Conservation (phyloP, 2,797 vertebrate genomes). For the Telmatherina bonti region DNA sequence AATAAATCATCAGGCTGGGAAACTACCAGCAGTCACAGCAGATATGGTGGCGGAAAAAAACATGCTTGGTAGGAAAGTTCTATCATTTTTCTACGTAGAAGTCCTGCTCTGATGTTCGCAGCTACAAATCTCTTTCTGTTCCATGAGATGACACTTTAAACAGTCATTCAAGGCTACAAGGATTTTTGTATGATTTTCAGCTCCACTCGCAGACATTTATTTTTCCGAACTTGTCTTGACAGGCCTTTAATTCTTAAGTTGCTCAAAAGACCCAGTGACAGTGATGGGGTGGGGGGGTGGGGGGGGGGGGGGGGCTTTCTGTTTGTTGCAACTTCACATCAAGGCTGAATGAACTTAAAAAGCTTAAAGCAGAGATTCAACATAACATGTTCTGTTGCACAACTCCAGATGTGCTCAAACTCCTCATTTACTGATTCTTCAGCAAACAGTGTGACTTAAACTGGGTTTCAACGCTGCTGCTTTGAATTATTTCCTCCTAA, state of each 20-base stretch:
- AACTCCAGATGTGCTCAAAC: constrained; percentile 64
- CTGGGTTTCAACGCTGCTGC: constrained; percentile 11
- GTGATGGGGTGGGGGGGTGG: constrained; percentile 6
- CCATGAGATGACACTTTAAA: constrained; percentile 21
- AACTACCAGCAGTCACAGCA: constrained; percentile 48
- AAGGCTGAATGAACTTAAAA: constrained; percentile 39
- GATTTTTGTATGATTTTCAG: constrained; percentile 19
- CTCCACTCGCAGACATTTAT: constrained; percentile 9
- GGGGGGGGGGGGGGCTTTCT: constrained; percentile 29
- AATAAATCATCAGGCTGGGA: constrained; percentile 55
- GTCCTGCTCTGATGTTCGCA: constrained; percentile 25
- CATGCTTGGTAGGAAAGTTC: constrained; percentile 37
- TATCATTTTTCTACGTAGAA: constrained; percentile 11
- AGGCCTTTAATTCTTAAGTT: constrained; percentile 22
- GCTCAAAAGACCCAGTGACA: constrained; percentile 26
- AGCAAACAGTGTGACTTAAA: constrained; percentile 20
- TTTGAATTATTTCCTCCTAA: constrained; percentile 1
- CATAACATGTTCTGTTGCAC: constrained; percentile 60
- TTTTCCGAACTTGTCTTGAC: constrained; percentile 41
- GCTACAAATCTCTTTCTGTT: constrained; percentile 38
- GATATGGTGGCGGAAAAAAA: constrained; percentile 49
- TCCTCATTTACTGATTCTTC: constrained; percentile 12
- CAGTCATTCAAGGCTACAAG: constrained; percentile 20
- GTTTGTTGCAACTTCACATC: constrained; percentile 45
- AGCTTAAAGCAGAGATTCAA: constrained; percentile 45